phyloP scores from a whole-genome alignment of 1,140 invertebrate species.

The Pentalonia nigronervosa region DNA sequence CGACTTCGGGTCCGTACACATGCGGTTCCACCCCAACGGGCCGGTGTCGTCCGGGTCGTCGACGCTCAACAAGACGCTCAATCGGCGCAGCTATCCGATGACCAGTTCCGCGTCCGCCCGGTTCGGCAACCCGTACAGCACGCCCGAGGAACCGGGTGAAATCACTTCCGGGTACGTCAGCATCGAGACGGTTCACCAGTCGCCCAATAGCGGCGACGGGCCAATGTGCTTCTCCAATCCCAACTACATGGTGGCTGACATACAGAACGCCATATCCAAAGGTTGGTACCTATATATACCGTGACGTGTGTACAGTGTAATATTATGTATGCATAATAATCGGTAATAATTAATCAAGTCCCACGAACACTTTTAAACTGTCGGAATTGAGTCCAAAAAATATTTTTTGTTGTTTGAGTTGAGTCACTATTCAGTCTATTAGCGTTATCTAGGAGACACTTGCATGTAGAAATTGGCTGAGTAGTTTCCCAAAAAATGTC shows the following conservation, averaged over 20 bases:
- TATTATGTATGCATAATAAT: too few relatives aligned
- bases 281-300: background rate
- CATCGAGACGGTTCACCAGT: slow-evolving; percentile 72
- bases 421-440: too few relatives aligned
- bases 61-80: slow-evolving; percentile 58
- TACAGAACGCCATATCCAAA: slow-evolving; percentile 55
- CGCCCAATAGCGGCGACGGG: slow-evolving; percentile 26
- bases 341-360: too few relatives aligned
- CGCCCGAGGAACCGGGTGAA: slow-evolving; percentile 71
- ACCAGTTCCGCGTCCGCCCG: slow-evolving; percentile 69
- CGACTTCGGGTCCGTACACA: slow-evolving; percentile 62
- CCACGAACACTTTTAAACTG: too few relatives aligned
- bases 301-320: background rate
- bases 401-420: too few relatives aligned
- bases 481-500: too few relatives aligned
- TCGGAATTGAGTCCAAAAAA: too few relatives aligned
- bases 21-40: slow-evolving; percentile 61
- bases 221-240: slow-evolving; percentile 70
- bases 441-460: too few relatives aligned
- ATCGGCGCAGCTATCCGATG: slow-evolving; percentile 66
- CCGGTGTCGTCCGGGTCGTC: slow-evolving; percentile 6
- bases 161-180: slow-evolving; percentile 81
- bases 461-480: too few relatives aligned
- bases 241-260: slow-evolving; percentile 71
- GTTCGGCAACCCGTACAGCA: slow-evolving; percentile 67